Evolutionary conservation across 2,113 vertebrate genomes (phyloP).

Genomic region (Pyrgilauda ruficollis): DNA sequence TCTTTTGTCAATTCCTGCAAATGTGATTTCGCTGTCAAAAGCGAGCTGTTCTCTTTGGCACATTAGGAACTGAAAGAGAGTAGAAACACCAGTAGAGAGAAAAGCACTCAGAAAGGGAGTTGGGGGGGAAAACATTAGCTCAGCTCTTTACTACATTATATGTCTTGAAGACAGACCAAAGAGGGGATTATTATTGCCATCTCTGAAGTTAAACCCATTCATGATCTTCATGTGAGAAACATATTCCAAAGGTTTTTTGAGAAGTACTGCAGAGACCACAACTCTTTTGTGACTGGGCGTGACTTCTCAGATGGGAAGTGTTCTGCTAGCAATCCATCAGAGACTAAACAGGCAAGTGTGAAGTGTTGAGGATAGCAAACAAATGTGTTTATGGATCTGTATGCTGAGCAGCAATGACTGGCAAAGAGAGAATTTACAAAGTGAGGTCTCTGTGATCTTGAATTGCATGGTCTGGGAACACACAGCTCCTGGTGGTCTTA

Average conservation of each 20-base stretch:
- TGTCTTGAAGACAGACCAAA: neutral
- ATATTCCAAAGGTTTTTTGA: neutral
- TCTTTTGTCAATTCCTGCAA: neutral
- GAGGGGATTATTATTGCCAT: neutral
- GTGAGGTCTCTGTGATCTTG: neutral
- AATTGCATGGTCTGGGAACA: neutral
- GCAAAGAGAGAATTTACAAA: neutral
- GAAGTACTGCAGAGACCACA: neutral
- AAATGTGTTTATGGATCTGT: neutral
- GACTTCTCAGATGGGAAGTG: neutral
- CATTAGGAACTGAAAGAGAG: neutral
- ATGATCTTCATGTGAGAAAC: neutral
- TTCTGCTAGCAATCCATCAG: neutral
- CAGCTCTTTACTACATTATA: neutral
- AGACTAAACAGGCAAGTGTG: neutral
- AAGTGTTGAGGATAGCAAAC: neutral
- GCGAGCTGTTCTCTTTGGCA: constrained; percentile 1
- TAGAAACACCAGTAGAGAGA: neutral
- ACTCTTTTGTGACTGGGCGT: neutral
- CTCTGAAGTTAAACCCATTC: neutral
- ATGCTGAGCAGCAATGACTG: neutral
- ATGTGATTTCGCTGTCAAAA: constrained; percentile 37
- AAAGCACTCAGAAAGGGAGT: neutral
- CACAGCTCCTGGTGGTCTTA: neutral
- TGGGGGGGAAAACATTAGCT: neutral